These are phyloP conservation scores for Neelides folsomi DNA, from an alignment of 2,888 invertebrate species.

Conservation along the genomic window DNA sequence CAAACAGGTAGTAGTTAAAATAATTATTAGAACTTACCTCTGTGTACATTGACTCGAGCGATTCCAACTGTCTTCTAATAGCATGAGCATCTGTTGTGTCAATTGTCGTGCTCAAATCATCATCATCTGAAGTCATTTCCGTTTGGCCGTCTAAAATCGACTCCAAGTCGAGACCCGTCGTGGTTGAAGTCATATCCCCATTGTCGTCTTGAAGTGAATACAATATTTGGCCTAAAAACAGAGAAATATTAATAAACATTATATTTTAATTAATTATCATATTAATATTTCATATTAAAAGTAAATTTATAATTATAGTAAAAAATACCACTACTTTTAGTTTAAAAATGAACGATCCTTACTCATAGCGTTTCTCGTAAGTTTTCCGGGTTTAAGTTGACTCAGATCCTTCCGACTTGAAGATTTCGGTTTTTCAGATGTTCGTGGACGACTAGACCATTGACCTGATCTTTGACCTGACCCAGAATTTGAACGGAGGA, in stretches of 20 bases:
- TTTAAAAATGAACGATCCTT: too few species aligned
- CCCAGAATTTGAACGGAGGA: constrained; percentile 27
- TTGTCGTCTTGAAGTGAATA: constrained; percentile 42
- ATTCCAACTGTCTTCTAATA: constrained; percentile 65
- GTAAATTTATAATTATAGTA: too few species aligned
- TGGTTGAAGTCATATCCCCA: constrained; percentile 63
- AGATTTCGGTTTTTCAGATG: constrained; percentile 12
- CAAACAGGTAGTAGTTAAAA: too few species aligned
- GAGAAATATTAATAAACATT: background rate
- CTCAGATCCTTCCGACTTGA: constrained; percentile 11
- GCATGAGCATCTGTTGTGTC: constrained; percentile 55
- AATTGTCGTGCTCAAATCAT: constrained; percentile 52
- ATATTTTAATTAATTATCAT: too few species aligned
- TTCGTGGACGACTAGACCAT: constrained; percentile 12
- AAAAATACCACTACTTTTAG: too few species aligned
- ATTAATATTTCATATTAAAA: too few species aligned
- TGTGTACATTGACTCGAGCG: constrained; percentile 73
- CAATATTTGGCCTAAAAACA: constrained; percentile 28
- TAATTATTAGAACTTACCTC: constrained; percentile 46
- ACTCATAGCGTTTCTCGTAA: constrained; percentile 30
- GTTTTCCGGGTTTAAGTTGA: constrained; percentile 23
- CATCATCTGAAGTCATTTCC: constrained; percentile 47
- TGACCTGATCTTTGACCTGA: constrained; percentile 20
- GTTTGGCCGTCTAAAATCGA: constrained; percentile 58
- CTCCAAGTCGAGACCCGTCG: constrained; percentile 61